Evolutionary conservation across 2,888 invertebrate genomes (phyloP), one percentile per base, ranked within the genome.

Genomic region (Operophtera brumata): DNA sequence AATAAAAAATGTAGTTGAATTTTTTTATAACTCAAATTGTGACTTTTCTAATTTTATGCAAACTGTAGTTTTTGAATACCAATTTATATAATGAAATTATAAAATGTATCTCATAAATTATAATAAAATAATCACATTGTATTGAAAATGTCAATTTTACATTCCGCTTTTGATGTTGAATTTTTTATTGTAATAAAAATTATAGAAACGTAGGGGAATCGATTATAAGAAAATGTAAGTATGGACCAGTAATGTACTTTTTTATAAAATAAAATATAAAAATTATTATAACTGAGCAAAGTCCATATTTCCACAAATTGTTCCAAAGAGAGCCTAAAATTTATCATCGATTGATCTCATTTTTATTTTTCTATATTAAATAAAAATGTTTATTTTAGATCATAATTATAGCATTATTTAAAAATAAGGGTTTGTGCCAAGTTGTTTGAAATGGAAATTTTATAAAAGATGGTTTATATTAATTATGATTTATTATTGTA

Each of bases 301-400:
- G 75, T 78, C 75, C 76, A 70, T 77, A 76, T 80, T 73, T 72
- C 73, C 71, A 77, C 66, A 81, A 87, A 81, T 84, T 89, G 87
- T 88, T 89, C 90, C 90, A 90, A 90, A 90, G 90, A 88, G 85
- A 86, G 85, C 89, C 90, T 86, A 90, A 90, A 86, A 89, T 79
- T 82, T 84, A 80, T 82, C 81, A 87, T 86, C 82, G 85, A 86
- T 85, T 90, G 90, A 90, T 90, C 90, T 90, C 90, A 90, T 89
- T 86, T 86, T 80, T 80, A 82, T 80, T 81, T 82, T 82, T 82
- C 80, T 82, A 75, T 76, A 75, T 66, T 85, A 83, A 81, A 82
- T 71, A 80, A 82, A 77, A 86, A 83, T 82, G 84, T 87, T 86
- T 87, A 85, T 85, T 85, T 81, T 84, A 81, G 75, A 79, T 61